These are phyloP conservation scores for Spongia lamella DNA, from an alignment of 37 sponge, comb jelly and placozoan species.

Conservation along the genomic window DNA sequence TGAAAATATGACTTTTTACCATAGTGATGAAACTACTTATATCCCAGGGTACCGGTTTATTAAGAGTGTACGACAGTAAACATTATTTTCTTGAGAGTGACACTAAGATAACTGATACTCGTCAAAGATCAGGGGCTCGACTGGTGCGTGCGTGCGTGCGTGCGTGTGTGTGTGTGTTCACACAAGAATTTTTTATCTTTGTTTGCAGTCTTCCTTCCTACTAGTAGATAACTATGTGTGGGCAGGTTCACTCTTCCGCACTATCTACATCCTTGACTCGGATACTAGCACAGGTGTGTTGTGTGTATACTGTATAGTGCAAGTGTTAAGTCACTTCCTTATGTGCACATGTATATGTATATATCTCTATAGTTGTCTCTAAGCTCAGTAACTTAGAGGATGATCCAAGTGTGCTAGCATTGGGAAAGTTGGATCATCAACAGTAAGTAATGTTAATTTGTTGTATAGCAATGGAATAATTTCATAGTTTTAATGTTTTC, in stretches of 20 bases:
- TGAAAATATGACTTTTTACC: background rate
- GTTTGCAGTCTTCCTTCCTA: constrained; percentile 60
- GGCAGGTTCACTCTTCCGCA: constrained; percentile 67
- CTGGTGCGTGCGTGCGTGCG: constrained; percentile 28
- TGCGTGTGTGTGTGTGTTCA: constrained; percentile 3
- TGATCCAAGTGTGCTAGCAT: constrained; percentile 48
- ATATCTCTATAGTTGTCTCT: constrained; percentile 51
- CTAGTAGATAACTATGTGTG: constrained; percentile 73
- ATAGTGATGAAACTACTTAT: background rate
- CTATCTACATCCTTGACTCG: constrained; percentile 75
- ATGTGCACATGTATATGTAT: too few species aligned
- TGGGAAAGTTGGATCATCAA: constrained; percentile 17
- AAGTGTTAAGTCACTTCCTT: background rate
- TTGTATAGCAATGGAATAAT: constrained; percentile 1
- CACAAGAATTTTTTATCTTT: constrained; percentile 1
- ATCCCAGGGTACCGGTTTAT: constrained; percentile 64
- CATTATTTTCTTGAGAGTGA: constrained; percentile 62
- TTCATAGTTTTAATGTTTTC: too few species aligned
- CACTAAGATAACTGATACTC: constrained; percentile 68
- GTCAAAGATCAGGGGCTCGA: constrained; percentile 48
- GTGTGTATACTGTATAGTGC: too few species aligned
- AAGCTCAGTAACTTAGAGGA: constrained; percentile 68
- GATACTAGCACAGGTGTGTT: constrained; percentile 75
- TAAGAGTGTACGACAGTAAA: constrained; percentile 78
- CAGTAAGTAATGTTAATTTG: background rate